Evolutionary conservation across 2,113 vertebrate genomes (phyloP), one percentile per base, ranked within the genome.

Genomic region (Colistium nudipinnis): DNA sequence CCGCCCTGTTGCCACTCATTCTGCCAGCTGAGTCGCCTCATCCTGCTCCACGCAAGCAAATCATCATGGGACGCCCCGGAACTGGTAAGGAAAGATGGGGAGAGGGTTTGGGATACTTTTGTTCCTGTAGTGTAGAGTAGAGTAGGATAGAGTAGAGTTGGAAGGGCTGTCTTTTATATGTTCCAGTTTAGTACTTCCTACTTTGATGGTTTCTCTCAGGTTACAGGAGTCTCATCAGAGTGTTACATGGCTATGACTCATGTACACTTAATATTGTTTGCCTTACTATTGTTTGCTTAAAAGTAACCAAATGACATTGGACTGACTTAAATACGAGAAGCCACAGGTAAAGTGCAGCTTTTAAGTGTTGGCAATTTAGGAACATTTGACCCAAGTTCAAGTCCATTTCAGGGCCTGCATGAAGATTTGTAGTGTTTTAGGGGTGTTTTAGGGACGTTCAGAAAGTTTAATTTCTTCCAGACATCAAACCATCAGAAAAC

Each of bases 21-120:
- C 91, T 97, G 70, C 96, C 96, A 25, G 94, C 94, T 6, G 95
- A 95, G 76, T 95, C 95, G 20, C 91, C 93, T 7, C 95, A 96
- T 79, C 96, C 96, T 1, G 92, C 93, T 7, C 96, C 96, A 6
- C 95, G 95, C 90, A 97, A 96, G 85, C 95, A 97, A 66, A 95
- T 97, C 85, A 96, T 97, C 91, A 97, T 97, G 94, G 95, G 95
- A 64, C 93, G 95, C 3, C 96, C 96, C 1, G 96, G 96, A 49
- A 96, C 96, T 57, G 96, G 96, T 97, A 93, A 93, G 93, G 14
- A 47, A 45, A 7, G 16, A 13, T 0, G 5, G 24, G 43, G 47
- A 11, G 16, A 16, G 22, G 22, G n/a, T 10, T 20, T 0, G 20
- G 35, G 64, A 24, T 6, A 19, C 51, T 44, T 27, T 47, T 9